Conservation (phyloP, 2,113 vertebrate species). For the Cryptotis parvus region DNA sequence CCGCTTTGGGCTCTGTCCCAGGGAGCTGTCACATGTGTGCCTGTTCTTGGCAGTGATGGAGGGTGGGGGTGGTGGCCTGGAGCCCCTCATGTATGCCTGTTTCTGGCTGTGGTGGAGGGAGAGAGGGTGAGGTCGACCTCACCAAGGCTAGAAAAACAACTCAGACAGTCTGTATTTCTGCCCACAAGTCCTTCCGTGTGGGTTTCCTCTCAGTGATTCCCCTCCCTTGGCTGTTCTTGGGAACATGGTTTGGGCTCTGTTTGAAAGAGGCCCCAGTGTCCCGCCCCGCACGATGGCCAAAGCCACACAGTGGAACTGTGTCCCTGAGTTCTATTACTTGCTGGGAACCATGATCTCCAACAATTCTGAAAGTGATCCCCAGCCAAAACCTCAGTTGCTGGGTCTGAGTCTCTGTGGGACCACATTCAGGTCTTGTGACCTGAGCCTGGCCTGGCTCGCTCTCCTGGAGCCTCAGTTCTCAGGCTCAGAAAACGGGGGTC, state of each 20-base stretch:
- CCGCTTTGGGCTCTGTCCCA: not conserved
- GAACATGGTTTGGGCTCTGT: conserved; percentile 41
- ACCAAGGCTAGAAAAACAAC: conserved; percentile 43
- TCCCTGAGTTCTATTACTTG: too few relatives aligned
- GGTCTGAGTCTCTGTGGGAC: conserved; percentile 58
- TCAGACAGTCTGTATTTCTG: conserved; percentile 69
- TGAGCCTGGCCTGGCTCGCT: not conserved
- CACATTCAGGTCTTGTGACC: conserved; percentile 29
- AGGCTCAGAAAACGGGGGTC: not conserved
- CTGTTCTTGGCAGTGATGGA: too few relatives aligned
- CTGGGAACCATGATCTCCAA: too few relatives aligned
- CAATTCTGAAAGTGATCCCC: not conserved
- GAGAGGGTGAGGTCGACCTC: too few relatives aligned
- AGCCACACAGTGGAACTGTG: too few relatives aligned
- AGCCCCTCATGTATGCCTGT: too few relatives aligned
- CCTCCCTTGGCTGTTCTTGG: too few relatives aligned
- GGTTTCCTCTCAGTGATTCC: too few relatives aligned
- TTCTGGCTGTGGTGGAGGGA: too few relatives aligned
- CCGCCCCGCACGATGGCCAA: too few relatives aligned
- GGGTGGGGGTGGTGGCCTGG: too few relatives aligned
- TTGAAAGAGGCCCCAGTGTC: conserved; percentile 44
- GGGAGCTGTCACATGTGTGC: too few relatives aligned
- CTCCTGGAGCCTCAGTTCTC: conserved; percentile 27
- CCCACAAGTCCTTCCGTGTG: conserved; percentile 59
- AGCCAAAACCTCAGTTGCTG: conserved; percentile 59